phyloP scores from a whole-genome alignment of 2,888 invertebrate species.

The Lissocephala sabroskyi region DNA sequence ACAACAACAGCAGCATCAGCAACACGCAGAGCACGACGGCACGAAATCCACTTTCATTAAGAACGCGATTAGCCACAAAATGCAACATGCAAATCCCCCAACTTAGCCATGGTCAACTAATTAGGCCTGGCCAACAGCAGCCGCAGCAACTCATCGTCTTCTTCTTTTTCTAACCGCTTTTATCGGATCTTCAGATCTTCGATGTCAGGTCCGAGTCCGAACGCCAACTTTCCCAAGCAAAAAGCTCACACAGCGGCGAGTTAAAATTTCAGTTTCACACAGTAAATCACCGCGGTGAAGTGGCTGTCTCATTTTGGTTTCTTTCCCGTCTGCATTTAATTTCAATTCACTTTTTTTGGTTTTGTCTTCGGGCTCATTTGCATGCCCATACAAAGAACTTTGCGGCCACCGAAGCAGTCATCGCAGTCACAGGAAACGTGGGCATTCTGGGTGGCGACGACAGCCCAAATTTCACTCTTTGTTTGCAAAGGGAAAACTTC shows the following conservation, averaged over 20 bases:
- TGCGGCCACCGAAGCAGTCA: neutral
- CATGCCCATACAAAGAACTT: constrained; percentile 18
- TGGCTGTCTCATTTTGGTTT: neutral
- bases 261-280: constrained; percentile 55
- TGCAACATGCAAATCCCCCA: constrained; percentile 41
- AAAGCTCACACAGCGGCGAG: constrained; percentile 14
- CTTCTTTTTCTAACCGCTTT: constrained; percentile 29
- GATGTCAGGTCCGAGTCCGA: constrained; percentile 33
- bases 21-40: constrained; percentile 1
- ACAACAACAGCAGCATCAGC: constrained; percentile 4
- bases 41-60: constrained; percentile 59
- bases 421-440: neutral
- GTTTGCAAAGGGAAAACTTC: neutral
- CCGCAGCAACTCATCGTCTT: neutral
- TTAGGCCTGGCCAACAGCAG: too few species aligned
- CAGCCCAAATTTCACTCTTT: constrained; percentile 1
- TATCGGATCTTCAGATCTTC: constrained; percentile 61
- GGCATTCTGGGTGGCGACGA: neutral
- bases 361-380: constrained; percentile 30
- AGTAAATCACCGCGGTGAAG: constrained; percentile 44
- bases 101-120: neutral
- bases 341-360: constrained; percentile 36
- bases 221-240: constrained; percentile 39
- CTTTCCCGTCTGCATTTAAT: constrained; percentile 3
- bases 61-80: constrained; percentile 58